Evolutionary conservation across 2,888 invertebrate species (phyloP), one percentile per base, ranked within the genome.

Genomic region (Limnephilus marmoratus): DNA sequence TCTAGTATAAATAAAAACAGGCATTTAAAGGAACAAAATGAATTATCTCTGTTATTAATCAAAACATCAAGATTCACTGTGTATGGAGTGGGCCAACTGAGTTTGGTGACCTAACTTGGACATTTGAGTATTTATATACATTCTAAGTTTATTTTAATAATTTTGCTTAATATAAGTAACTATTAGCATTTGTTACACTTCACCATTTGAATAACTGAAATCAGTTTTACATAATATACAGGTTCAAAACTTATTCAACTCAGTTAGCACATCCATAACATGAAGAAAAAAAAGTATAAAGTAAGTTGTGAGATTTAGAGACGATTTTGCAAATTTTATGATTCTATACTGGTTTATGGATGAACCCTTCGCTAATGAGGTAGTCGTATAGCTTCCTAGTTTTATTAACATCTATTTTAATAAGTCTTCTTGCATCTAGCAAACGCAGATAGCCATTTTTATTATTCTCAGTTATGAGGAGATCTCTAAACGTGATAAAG

Each of bases 321-420:
- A 68, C 94, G 94, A 90, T 92, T 68, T 68, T 68, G n/a, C 68
- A 24, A 24, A 68, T 68, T 68, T 24, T 2, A 68, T 94, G 5
- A 31, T 93, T 94, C 95, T 94, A 95, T 93, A 94, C 94, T 29
- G 97, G 96, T 95, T 97, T 97, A 95, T 96, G 96, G 93, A 98
- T 97, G 94, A 97, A 97, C 53, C 98, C 98, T 94, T 98, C 97
- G 94, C 97, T 96, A 91, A 97, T 95, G 49, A 98, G 96, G 95
- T 98, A 97, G 96, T 98, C 98, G 96, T 98, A 98, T 94, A 99
- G 97, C 95, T 98, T 98, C 93, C 99, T 97, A 0, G 99, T 99
- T 95, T 98, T 98, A 95, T 99, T 99, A 3, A 99, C 99, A 96
- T 99, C 99, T 94, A 99, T 99, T 95, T 99, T 99, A 81, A 99